Evolutionary conservation across 2,888 invertebrate species (phyloP).

Genomic region (Onchidella celtica): DNA sequence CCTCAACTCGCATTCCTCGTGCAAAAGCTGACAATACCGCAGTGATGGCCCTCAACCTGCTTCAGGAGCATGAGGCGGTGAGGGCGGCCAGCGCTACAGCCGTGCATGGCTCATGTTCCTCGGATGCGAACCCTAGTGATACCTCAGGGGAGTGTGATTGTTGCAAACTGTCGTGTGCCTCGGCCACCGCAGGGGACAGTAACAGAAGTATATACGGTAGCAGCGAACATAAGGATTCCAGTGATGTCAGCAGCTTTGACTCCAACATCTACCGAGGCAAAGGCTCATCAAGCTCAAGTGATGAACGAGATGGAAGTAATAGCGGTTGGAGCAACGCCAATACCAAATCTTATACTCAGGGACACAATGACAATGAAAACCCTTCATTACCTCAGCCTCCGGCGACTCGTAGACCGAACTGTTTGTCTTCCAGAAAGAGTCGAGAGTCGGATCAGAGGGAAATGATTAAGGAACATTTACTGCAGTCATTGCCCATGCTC

Average conservation of each 20-base stretch:
- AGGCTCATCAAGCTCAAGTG: slow-evolving; percentile 49
- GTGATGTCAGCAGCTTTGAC: slow-evolving; percentile 69
- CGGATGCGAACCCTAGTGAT: slow-evolving; percentile 60
- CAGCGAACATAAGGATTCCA: slow-evolving; percentile 62
- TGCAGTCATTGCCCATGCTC: not conserved
- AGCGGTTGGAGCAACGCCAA: not conserved
- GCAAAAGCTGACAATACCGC: not conserved
- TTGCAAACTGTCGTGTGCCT: slow-evolving; percentile 40
- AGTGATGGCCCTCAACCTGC: not conserved
- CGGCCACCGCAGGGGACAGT: slow-evolving; percentile 55
- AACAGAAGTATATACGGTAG: slow-evolving; percentile 70
- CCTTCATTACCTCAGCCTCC: not conserved
- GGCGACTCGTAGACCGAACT: not conserved
- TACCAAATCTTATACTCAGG: not conserved
- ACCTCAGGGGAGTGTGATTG: slow-evolving; percentile 57
- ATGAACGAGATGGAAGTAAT: slow-evolving; percentile 25
- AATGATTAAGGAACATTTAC: slow-evolving; percentile 1
- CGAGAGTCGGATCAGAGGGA: slow-evolving; percentile 13
- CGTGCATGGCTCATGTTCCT: slow-evolving; percentile 62
- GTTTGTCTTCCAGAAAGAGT: not conserved
- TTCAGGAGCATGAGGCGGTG: slow-evolving; percentile 48
- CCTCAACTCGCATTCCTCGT: not conserved
- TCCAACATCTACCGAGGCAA: slow-evolving; percentile 59
- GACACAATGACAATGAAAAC: not conserved
- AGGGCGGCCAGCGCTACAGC: slow-evolving; percentile 59